Evolutionary conservation across 1,140 invertebrate genomes (phyloP).

Genomic region (Zaprionus vittiger): DNA sequence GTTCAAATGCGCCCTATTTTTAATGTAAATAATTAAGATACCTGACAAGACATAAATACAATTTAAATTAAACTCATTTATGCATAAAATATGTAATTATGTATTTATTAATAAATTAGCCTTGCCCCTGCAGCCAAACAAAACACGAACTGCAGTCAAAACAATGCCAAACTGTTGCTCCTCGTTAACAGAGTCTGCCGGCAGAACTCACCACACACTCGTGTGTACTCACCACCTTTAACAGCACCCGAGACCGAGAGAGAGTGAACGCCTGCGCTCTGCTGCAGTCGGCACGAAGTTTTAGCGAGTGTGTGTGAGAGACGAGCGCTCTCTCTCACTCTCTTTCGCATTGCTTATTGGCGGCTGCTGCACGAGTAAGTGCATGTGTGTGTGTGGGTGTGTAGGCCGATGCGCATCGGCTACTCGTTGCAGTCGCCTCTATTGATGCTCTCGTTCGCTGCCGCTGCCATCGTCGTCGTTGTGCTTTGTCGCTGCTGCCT

Average conservation of each 20-base stretch:
- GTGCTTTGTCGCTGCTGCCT: conserved; percentile 28
- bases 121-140: background rate
- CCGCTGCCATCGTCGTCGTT: background rate
- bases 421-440: conserved; percentile 53
- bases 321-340: conserved; percentile 30
- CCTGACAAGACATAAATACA: background rate
- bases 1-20: background rate
- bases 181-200: conserved; percentile 37
- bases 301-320: conserved; percentile 33
- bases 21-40: background rate
- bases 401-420: conserved; percentile 27
- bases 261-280: conserved; percentile 58
- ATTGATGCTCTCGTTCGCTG: conserved; percentile 28
- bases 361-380: conserved; percentile 11
- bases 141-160: background rate
- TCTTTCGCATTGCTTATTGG: conserved; percentile 47
- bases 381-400: background rate
- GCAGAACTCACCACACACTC: conserved; percentile 29
- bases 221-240: conserved; percentile 25
- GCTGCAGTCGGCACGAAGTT: conserved; percentile 2
- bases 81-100: background rate
- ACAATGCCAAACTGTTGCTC: conserved; percentile 71
- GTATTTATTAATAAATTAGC: background rate
- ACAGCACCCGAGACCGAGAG: conserved; percentile 11
- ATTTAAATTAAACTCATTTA: background rate